phyloP scores from a whole-genome alignment of 2,113 vertebrate genomes.

The Merops nubicus region DNA sequence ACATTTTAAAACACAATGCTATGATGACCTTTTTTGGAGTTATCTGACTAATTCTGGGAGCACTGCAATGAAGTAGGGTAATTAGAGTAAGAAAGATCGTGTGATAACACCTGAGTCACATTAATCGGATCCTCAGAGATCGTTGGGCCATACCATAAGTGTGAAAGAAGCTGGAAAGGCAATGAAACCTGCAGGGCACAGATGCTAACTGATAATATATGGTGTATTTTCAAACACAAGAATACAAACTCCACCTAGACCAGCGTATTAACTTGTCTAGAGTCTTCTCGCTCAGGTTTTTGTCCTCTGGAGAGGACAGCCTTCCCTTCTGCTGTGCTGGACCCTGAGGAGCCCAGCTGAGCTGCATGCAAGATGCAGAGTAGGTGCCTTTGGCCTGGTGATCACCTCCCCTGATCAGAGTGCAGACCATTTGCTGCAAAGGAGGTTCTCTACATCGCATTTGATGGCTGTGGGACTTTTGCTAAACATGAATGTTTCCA shows the following conservation, averaged over 20 bases:
- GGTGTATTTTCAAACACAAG: neutral
- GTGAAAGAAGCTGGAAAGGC: neutral
- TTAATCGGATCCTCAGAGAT: neutral
- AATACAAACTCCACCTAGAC: neutral
- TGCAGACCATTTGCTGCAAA: neutral
- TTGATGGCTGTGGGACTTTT: neutral
- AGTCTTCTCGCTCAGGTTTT: neutral
- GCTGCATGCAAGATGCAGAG: neutral
- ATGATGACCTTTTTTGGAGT: neutral
- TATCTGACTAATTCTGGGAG: neutral
- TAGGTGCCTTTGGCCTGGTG: neutral
- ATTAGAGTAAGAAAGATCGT: neutral
- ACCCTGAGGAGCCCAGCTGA: neutral
- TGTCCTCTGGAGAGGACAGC: neutral
- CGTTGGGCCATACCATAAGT: neutral
- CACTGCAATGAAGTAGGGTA: neutral
- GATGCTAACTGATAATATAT: neutral
- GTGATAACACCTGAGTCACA: neutral
- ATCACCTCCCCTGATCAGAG: neutral
- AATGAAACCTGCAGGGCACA: neutral
- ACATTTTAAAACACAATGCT: neutral
- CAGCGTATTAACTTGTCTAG: neutral
- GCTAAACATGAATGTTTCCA: constrained; percentile 45
- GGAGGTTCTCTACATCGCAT: neutral
- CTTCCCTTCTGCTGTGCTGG: neutral